Conservation (phyloP, 1,140 invertebrate species). For the Drosophila malerkotliana region DNA sequence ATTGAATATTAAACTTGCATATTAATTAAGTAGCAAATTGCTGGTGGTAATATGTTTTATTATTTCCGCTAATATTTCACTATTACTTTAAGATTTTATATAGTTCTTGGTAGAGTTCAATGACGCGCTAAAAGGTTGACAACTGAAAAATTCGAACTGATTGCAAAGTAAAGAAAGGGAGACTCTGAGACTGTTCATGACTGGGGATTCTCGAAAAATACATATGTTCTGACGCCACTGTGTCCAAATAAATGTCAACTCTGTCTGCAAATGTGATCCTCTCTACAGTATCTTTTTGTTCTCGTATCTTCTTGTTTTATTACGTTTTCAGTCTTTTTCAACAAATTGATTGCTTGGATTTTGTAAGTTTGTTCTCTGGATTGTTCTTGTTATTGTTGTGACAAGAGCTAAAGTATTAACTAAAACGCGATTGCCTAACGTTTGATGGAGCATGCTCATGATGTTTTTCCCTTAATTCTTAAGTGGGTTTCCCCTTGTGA, state of each 20-base stretch:
- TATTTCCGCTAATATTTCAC: conserved; percentile 69
- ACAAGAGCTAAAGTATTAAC: conserved; percentile 49
- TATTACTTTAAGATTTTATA: conserved; percentile 60
- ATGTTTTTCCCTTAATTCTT: conserved; percentile 77
- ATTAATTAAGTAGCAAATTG: conserved; percentile 75
- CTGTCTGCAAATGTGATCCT: conserved; percentile 20
- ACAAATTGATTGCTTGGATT: conserved; percentile 78
- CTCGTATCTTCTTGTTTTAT: conserved; percentile 16
- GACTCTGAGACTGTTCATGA: conserved; percentile 36
- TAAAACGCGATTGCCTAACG: conserved; percentile 51
- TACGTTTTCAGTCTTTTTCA: conserved; percentile 68
- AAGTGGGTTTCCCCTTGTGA: conserved; percentile 31
- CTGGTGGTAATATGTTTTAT: conserved; percentile 76
- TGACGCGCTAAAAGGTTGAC: conserved; percentile 56
- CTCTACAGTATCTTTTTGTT: conserved; percentile 5
- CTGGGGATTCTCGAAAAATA: conserved; percentile 31
- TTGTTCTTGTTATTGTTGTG: conserved; percentile 68
- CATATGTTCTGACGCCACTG: conserved; percentile 12
- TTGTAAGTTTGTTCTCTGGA: conserved; percentile 80
- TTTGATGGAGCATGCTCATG: conserved; percentile 78
- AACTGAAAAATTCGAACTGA: conserved; percentile 28
- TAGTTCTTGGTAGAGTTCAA: conserved; percentile 27
- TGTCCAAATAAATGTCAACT: background rate
- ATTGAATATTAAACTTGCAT: conserved; percentile 60
- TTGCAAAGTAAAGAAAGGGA: conserved; percentile 12